phyloP scores from a whole-genome alignment of 2,113 vertebrate species.

The Siniperca knerii region DNA sequence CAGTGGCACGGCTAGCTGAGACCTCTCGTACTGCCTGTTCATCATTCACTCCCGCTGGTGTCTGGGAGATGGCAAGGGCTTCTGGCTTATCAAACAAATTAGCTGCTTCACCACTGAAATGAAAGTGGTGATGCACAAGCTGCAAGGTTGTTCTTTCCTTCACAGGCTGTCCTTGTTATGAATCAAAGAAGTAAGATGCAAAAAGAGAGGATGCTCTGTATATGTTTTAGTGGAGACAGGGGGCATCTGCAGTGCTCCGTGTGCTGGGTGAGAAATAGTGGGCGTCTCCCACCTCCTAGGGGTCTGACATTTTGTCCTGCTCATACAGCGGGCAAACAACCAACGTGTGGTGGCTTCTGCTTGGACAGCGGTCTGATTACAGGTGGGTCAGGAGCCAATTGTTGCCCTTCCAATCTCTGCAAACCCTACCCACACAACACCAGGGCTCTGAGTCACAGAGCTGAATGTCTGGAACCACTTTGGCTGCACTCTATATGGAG shows the following conservation, averaged over 20 bases:
- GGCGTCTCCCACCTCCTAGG: slow-evolving; percentile 23
- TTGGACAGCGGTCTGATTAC: slow-evolving; percentile 39
- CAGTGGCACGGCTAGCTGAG: slow-evolving; percentile 55
- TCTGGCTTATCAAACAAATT: slow-evolving; percentile 75
- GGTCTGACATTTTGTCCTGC: slow-evolving; percentile 30
- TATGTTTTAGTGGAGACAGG: neutral
- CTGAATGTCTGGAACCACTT: slow-evolving; percentile 54
- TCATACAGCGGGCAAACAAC: slow-evolving; percentile 39
- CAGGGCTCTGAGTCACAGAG: slow-evolving; percentile 65
- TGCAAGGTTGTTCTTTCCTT: slow-evolving; percentile 59
- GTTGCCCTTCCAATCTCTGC: slow-evolving; percentile 53
- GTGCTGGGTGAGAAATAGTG: slow-evolving; percentile 40
- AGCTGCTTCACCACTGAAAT: slow-evolving; percentile 67
- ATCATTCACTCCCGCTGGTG: slow-evolving; percentile 67
- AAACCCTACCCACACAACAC: slow-evolving; percentile 66
- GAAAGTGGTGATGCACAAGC: slow-evolving; percentile 50
- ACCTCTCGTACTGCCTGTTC: slow-evolving; percentile 59
- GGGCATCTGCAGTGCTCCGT: slow-evolving; percentile 20
- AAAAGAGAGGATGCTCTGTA: slow-evolving; percentile 9
- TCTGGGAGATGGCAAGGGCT: slow-evolving; percentile 58
- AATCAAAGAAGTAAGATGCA: slow-evolving; percentile 39
- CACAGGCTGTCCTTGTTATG: slow-evolving; percentile 45
- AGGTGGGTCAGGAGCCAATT: slow-evolving; percentile 51
- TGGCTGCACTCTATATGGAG: slow-evolving; percentile 64
- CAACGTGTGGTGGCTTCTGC: slow-evolving; percentile 43